Evolutionary conservation across 1,140 invertebrate genomes (phyloP), one percentile per base, ranked within the genome.

Genomic region (Meloidogyne exigua): DNA sequence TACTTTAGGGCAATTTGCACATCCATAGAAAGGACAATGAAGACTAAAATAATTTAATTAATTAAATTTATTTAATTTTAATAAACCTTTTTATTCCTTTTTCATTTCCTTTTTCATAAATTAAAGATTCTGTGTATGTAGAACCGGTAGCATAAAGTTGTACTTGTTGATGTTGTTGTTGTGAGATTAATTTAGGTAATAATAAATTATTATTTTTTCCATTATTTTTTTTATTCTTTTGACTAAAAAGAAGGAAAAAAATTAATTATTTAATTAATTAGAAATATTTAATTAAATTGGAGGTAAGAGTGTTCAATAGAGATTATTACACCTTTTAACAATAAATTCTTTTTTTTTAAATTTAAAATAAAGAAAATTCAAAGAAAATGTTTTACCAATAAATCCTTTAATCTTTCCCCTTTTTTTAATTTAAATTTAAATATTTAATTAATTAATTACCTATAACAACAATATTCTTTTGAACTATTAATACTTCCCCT

Each of bases 51-150:
- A 39, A 39, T 39, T 39, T 9, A 39, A 39, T 7, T 49, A 49
- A n/a, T 57, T 57, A 57, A n/a, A 70, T 39, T 70, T 26, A 32
- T 42, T 42, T 57, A 3, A 44, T 23, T 39, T 69, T 23, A 15
- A 44, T 23, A 69, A 70, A 70, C 15, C 62, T 44, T 42, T 36
- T 44, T 25, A 44, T 42, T 10, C 42, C 25, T 57, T 44, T 70
- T 44, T 15, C 68, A n/a, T 62, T 70, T n/a, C 15, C 42, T 62
- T 70, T 62, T 57, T 70, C 44, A 70, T 44, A 44, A 28, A 70
- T 70, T 18, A 70, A 28, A 57, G 68, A 70, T 70, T 70, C 68
- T 15, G 36, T 70, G 18, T 70, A 70, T 15, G 68, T 44, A 18
- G 68, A 70, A 25, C 68, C 36, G 4, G 68, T 44, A 3, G 68